Evolutionary conservation across 30 jellyfish, hydroid and myxozoan genomes (phyloP).

Genomic region (Pseudorhiza aurosa): DNA sequence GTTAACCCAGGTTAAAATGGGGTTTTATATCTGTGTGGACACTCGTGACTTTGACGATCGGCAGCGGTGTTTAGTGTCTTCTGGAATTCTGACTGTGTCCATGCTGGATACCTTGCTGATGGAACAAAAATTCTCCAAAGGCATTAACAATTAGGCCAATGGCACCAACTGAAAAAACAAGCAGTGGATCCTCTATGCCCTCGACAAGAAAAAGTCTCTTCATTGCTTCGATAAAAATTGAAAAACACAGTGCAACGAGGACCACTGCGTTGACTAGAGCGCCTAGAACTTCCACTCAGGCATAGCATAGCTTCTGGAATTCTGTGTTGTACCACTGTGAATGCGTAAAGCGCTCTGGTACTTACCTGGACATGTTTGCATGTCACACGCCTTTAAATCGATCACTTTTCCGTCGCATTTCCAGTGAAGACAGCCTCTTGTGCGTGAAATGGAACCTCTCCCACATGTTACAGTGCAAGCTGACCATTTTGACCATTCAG

Average conservation of each 20-base stretch:
- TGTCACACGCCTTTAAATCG: conserved; percentile 64
- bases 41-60: conserved; percentile 75
- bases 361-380: conserved; percentile 62
- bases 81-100: conserved; percentile 96
- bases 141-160: conserved; percentile 94
- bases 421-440: conserved; percentile 73
- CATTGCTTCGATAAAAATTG: conserved; percentile 88
- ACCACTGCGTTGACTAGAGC: conserved; percentile 97
- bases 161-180: conserved; percentile 92
- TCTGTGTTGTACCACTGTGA: too few relatives aligned
- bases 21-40: too few relatives aligned
- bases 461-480: conserved; percentile 71
- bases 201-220: conserved; percentile 83
- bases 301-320: too few relatives aligned
- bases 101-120: conserved; percentile 97
- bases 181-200: conserved; percentile 86
- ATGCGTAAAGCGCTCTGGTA: background rate
- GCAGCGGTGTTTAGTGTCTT: too few relatives aligned
- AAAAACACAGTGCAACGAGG: conserved; percentile 95
- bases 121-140: conserved; percentile 92
- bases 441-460: conserved; percentile 68
- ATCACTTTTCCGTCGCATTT: conserved; percentile 76
- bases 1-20: too few relatives aligned
- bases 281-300: conserved; percentile 96
- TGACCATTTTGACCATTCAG: conserved; percentile 92